Evolutionary conservation across 2,113 vertebrate species (phyloP).

Genomic region (Aspiorhynchus laticeps): DNA sequence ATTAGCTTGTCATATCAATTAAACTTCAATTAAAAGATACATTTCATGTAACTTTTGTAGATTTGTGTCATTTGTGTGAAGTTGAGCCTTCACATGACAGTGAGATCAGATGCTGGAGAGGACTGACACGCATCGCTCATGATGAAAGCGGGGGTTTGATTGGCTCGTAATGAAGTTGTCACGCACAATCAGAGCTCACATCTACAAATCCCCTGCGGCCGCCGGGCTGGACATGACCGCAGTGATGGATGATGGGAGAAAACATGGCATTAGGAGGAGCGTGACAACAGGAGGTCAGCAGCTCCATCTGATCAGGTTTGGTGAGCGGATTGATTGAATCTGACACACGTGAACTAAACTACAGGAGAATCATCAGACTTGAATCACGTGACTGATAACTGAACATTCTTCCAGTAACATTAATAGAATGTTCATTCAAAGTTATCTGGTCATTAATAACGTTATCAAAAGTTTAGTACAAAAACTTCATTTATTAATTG

Average conservation of each 20-base stretch:
- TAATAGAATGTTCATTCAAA: background rate
- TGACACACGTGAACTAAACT: background rate
- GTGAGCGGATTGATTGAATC: constrained; percentile 25
- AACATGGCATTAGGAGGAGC: constrained; percentile 53
- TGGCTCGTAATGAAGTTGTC: constrained; percentile 78
- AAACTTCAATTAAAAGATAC: background rate
- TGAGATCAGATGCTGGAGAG: constrained; percentile 14
- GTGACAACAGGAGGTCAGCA: constrained; percentile 58
- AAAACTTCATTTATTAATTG: no score
- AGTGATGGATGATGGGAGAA: constrained; percentile 46
- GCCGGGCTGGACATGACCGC: constrained; percentile 59
- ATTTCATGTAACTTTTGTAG: background rate
- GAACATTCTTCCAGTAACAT: background rate
- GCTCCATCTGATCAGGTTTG: constrained; percentile 37
- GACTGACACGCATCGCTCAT: constrained; percentile 60
- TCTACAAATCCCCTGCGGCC: constrained; percentile 63
- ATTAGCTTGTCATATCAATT: background rate
- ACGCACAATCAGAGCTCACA: constrained; percentile 74
- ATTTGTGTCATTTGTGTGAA: background rate
- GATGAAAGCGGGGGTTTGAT: constrained; percentile 63
- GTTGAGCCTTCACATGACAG: background rate
- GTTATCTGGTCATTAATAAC: background rate
- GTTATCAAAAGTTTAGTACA: background rate
- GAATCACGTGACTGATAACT: background rate
- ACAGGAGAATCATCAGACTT: background rate